These are phyloP conservation scores for Lophura swinhoii DNA, from an alignment of 2,797 vertebrate genomes.

Conservation along the genomic window DNA sequence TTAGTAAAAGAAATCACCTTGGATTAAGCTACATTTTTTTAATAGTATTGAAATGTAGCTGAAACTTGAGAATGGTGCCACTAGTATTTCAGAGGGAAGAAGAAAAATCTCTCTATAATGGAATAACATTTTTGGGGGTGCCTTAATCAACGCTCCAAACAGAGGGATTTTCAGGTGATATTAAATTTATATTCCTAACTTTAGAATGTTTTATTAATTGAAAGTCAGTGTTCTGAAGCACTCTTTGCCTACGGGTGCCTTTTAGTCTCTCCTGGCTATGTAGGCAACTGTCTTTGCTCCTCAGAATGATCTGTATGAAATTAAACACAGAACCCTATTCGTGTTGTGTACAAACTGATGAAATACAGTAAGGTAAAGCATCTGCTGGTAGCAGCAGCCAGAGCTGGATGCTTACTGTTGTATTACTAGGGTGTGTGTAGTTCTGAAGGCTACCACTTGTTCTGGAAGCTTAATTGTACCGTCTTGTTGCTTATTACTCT, in stretches of 20 bases:
- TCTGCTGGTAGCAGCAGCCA: not conserved
- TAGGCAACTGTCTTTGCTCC: not conserved
- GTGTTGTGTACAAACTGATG: not conserved
- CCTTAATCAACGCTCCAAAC: not conserved
- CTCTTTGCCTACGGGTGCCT: not conserved
- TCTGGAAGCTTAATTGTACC: not conserved
- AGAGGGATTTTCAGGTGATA: not conserved
- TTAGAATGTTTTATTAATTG: not conserved
- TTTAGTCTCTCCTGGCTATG: not conserved
- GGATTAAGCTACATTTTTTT: not conserved
- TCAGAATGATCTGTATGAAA: not conserved
- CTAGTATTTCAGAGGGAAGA: not conserved
- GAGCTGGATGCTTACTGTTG: not conserved
- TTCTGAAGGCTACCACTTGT: not conserved
- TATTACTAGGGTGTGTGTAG: not conserved
- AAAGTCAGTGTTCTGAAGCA: not conserved
- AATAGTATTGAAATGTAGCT: not conserved
- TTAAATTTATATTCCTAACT: not conserved
- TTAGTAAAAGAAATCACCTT: not conserved
- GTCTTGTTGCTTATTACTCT: not conserved
- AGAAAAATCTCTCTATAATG: not conserved
- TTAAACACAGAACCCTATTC: not conserved
- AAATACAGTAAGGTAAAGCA: not conserved
- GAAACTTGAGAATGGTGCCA: not conserved
- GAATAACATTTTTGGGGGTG: not conserved